Evolutionary conservation across 2,888 invertebrate genomes (phyloP).

Genomic region (Rotaria socialis): DNA sequence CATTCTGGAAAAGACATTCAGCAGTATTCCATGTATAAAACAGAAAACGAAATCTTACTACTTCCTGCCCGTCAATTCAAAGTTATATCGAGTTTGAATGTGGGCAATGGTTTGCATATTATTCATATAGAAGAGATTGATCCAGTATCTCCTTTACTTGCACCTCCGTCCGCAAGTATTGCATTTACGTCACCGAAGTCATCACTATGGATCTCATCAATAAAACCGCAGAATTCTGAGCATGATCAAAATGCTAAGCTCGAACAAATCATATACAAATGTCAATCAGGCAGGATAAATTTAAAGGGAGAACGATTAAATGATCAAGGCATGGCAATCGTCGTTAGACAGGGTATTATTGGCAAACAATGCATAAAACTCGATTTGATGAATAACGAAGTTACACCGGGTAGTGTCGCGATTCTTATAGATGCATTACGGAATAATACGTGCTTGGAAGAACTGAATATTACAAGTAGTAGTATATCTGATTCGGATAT

Average conservation of each 20-base stretch:
- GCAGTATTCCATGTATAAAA: neutral
- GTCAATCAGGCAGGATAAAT: neutral
- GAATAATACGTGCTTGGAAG: neutral
- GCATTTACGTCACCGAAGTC: no score
- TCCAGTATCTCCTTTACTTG: neutral
- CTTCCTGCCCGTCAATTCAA: neutral
- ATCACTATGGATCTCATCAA: neutral
- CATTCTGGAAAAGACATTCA: neutral
- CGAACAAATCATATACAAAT: neutral
- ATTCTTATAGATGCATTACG: neutral
- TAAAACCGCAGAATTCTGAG: no score
- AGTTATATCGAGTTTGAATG: neutral
- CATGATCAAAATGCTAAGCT: neutral
- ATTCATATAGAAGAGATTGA: neutral
- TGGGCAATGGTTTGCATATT: neutral
- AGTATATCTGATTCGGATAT: neutral
- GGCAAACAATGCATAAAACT: neutral
- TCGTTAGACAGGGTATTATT: neutral
- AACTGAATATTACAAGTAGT: neutral
- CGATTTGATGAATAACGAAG: neutral
- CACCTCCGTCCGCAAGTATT: neutral
- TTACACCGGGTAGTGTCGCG: neutral
- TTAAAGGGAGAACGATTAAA: neutral
- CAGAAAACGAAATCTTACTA: neutral
- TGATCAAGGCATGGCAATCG: neutral